Base-by-base conservation (phyloP, 2,113 vertebrate species). In the Piaya cayana region DNA sequence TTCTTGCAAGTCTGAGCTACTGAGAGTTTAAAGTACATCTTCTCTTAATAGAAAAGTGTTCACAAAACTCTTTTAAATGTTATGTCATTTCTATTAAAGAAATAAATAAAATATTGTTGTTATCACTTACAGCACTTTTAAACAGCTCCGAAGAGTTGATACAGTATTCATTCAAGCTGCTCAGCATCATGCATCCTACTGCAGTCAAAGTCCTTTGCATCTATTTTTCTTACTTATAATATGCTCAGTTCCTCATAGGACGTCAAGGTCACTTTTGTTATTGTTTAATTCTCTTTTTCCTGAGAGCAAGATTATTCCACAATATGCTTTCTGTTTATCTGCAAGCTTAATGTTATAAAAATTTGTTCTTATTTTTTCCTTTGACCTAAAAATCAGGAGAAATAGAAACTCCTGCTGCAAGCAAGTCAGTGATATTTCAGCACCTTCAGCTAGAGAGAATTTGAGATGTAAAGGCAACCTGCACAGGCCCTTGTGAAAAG, bases 241-340 rank as follows among this genome's bases (percentile, higher is more conserved):
- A 69, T 53, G 11, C 18, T 82, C 47, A 36, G 21, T 85, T 92
- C 27, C 23, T 90, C 39, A 45, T 21, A 88, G 90, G 63, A 82
- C 20, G 42, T 60, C 39, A 93, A 95, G 74, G 82, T 85, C 88
- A 68, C 50, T 75, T 63, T 78, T 94, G n/a, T 84, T 75, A 56
- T 53, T 85, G 42, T 84, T 62, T 86, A 34, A 95, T 74, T 92
- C 5, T 71, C 92, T 77, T 34, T 42, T 93, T 82, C 20, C 13
- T 4, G 34, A 81, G 45, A 74, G 39, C 42, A 69, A 90, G 43
- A 53, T 88, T 82, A 83, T 94, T 85, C 43, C 85, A 49, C 86
- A 92, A 39, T 59, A 49, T 52, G 64, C 60, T 91, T 96, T 64
- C 87, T 60, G 53, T 95, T 95, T 96, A 90, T 93, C 91, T 91